Evolutionary conservation across 2,797 vertebrate species (phyloP).

Genomic region (Micropoecilia bifurca): DNA sequence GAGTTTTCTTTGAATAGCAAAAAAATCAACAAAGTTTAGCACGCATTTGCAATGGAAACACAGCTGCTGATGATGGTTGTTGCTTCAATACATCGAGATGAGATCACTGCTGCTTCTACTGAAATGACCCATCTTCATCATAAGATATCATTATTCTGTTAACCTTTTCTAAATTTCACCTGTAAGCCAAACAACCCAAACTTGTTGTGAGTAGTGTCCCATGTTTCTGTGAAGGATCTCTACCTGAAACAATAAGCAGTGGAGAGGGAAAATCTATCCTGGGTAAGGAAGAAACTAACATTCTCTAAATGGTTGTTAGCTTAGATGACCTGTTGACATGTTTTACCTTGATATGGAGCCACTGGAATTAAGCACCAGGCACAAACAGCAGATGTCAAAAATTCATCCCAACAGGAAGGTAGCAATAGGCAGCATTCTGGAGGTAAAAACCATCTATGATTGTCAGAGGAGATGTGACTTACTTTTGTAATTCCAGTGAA

Average conservation of each 20-base stretch:
- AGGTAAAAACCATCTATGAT: neutral
- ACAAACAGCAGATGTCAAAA: slow-evolving; percentile 60
- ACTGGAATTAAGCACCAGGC: slow-evolving; percentile 68
- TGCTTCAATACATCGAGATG: neutral
- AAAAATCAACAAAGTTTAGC: no score
- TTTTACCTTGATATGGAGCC: slow-evolving; percentile 81
- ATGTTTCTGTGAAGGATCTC: neutral
- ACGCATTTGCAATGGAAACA: no score
- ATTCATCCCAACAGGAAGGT: slow-evolving; percentile 15
- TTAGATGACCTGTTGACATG: slow-evolving; percentile 36
- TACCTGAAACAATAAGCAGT: neutral
- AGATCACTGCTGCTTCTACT: neutral
- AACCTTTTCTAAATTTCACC: neutral
- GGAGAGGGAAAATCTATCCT: slow-evolving; percentile 10
- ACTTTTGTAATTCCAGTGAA: slow-evolving; percentile 99
- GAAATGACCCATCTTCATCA: neutral
- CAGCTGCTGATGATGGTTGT: neutral
- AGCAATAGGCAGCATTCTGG: neutral
- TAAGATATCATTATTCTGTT: neutral
- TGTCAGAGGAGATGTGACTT: slow-evolving; percentile 48
- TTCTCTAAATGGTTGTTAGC: slow-evolving; percentile 23
- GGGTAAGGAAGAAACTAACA: neutral
- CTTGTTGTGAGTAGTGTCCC: neutral
- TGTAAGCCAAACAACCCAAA: neutral
- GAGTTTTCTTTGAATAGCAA: no score